A percentile compares a stretch with the other conserved stretches of the same genome.
phyloP scores from a whole-genome alignment of 2,113 vertebrate species.

The Eretmochelys imbricata region DNA sequence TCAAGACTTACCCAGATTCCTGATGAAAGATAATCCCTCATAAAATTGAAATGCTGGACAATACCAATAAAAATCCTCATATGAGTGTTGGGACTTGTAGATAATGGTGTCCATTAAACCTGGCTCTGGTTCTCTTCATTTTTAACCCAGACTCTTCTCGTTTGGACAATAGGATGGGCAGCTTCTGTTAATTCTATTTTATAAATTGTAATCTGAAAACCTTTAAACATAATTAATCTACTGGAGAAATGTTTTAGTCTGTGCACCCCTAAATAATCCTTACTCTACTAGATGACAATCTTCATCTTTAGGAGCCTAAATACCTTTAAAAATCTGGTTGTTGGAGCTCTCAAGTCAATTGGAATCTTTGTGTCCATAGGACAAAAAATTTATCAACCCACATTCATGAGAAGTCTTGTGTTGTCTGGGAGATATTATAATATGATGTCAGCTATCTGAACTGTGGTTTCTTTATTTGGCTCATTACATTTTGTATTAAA shows the following conservation, averaged over 20 bases:
- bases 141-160: not conserved
- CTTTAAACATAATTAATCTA: not conserved
- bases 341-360: slow-evolving; percentile 62
- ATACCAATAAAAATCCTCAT: slow-evolving; percentile 6
- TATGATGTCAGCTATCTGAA: slow-evolving; percentile 80
- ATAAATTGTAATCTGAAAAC: not conserved
- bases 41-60: slow-evolving; percentile 24
- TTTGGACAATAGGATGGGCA: not conserved
- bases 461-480: slow-evolving; percentile 79
- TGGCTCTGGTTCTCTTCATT: not conserved
- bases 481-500: slow-evolving; percentile 77
- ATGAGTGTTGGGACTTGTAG: not conserved
- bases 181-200: not conserved
- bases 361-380: slow-evolving; percentile 68
- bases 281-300: not conserved
- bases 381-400: slow-evolving; percentile 44
- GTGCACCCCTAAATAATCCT: not conserved
- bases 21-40: slow-evolving; percentile 23
- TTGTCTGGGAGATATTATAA: slow-evolving; percentile 78
- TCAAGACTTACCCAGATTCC: not conserved
- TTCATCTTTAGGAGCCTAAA: not conserved
- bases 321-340: slow-evolving; percentile 46
- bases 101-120: not conserved
- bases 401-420: slow-evolving; percentile 67
- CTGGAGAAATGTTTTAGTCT: not conserved